phyloP scores from a whole-genome alignment of 2,797 vertebrate species.

The Enteromius unitaeniatus region DNA sequence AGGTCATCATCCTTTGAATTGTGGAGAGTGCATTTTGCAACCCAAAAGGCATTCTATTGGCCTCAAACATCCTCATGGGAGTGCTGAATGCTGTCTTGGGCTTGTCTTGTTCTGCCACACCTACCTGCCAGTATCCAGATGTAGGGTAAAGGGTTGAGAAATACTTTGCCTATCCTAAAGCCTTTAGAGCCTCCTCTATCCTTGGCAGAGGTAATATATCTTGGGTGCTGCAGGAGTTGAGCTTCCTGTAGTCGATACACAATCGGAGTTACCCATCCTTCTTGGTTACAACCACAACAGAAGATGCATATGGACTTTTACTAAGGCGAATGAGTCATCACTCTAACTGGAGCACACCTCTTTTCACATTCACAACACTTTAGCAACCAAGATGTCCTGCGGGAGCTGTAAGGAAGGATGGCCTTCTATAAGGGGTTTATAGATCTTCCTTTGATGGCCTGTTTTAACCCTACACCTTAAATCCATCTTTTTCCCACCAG shows the following conservation, averaged over 20 bases:
- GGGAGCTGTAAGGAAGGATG: neutral
- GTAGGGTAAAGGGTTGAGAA: constrained; percentile 61
- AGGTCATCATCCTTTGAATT: constrained; percentile 59
- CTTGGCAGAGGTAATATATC: constrained; percentile 58
- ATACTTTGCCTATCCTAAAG: constrained; percentile 56
- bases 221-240: constrained; percentile 57
- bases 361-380: constrained; percentile 63
- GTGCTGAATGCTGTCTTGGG: constrained; percentile 49
- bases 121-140: constrained; percentile 57
- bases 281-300: constrained; percentile 55
- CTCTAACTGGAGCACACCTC: too few relatives aligned
- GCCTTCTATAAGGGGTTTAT: neutral
- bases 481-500: constrained; percentile 18
- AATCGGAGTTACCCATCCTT: constrained; percentile 56
- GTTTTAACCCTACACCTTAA: neutral
- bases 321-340: constrained; percentile 50
- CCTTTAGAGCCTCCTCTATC: constrained; percentile 60
- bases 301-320: constrained; percentile 60
- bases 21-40: constrained; percentile 46
- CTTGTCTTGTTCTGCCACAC: constrained; percentile 34
- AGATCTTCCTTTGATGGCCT: neutral
- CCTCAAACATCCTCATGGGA: constrained; percentile 44
- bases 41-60: constrained; percentile 38
- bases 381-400: neutral
- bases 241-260: constrained; percentile 59